Evolutionary conservation across 2,888 invertebrate genomes (phyloP).

Genomic region (Eucriotettix oculatus): DNA sequence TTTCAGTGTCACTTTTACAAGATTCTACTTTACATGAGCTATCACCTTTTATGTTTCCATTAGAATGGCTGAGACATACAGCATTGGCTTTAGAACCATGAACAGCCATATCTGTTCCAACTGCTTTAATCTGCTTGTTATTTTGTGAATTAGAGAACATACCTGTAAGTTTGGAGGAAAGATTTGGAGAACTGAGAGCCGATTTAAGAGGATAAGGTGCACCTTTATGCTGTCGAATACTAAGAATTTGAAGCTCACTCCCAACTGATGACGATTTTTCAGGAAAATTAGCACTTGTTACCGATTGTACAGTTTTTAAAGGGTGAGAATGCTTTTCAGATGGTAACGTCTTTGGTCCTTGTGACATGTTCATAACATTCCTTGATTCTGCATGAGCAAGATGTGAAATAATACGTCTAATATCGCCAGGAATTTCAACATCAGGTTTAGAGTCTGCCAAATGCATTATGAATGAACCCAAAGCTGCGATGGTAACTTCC

Average conservation of each 20-base stretch:
- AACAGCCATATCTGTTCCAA: neutral
- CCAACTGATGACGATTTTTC: neutral
- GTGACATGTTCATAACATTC: conserved; percentile 17
- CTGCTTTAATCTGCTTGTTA: conserved; percentile 32
- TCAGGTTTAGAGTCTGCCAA: conserved; percentile 45
- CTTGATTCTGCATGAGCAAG: conserved; percentile 29
- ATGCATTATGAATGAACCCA: conserved; percentile 56
- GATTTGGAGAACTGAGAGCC: conserved; percentile 26
- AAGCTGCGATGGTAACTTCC: conserved; percentile 53
- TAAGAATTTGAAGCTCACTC: neutral
- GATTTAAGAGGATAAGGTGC: conserved; percentile 25
- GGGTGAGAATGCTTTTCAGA: neutral
- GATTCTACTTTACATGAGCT: neutral
- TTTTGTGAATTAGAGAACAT: conserved; percentile 42
- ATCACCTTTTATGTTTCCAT: neutral
- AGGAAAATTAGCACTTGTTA: neutral
- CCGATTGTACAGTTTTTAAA: neutral
- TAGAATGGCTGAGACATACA: neutral
- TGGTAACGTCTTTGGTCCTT: neutral
- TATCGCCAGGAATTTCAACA: conserved; percentile 53
- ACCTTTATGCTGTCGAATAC: neutral
- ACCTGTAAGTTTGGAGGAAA: conserved; percentile 21
- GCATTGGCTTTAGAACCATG: neutral
- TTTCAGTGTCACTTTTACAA: neutral
- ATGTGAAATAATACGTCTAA: conserved; percentile 55